These are phyloP conservation scores for Labeo catla DNA, from an alignment of 2,113 vertebrate species.

Conservation along the genomic window DNA sequence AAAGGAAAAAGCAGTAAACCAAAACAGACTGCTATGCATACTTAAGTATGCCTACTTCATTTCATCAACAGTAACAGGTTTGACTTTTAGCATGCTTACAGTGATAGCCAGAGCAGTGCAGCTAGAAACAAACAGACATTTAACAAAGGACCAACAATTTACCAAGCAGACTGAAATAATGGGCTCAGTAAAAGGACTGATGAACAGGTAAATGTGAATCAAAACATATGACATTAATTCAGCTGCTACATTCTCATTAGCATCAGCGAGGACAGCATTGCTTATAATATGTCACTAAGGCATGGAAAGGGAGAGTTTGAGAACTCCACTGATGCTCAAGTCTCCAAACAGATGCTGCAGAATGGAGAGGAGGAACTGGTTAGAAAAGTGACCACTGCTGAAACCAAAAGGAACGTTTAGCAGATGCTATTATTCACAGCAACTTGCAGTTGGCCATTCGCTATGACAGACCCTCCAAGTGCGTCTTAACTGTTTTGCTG, in stretches of 20 bases:
- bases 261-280: conserved; percentile 3
- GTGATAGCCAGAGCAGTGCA: conserved; percentile 2
- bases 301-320: conserved; percentile 27
- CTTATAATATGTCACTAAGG: conserved; percentile 13
- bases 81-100: conserved; percentile 1
- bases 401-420: conserved; percentile 24
- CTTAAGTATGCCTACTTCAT: neutral
- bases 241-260: conserved; percentile 15
- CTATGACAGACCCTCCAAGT: neutral
- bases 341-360: conserved; percentile 31
- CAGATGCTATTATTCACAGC: conserved; percentile 15
- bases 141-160: neutral
- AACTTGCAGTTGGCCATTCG: neutral
- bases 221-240: neutral
- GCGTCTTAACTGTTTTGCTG: neutral
- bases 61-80: neutral
- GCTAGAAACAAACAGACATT: conserved; percentile 15
- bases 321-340: conserved; percentile 8
- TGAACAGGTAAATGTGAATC: conserved; percentile 28
- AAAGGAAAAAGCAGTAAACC: neutral
- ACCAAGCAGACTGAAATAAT: conserved; percentile 16
- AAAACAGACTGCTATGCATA: neutral
- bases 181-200: neutral
- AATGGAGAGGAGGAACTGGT: conserved; percentile 34
- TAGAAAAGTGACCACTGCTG: conserved; percentile 28